Evolutionary conservation across 2,797 vertebrate genomes (phyloP), one percentile per base, ranked within the genome.

Genomic region (Oceanodroma leucorhoa): DNA sequence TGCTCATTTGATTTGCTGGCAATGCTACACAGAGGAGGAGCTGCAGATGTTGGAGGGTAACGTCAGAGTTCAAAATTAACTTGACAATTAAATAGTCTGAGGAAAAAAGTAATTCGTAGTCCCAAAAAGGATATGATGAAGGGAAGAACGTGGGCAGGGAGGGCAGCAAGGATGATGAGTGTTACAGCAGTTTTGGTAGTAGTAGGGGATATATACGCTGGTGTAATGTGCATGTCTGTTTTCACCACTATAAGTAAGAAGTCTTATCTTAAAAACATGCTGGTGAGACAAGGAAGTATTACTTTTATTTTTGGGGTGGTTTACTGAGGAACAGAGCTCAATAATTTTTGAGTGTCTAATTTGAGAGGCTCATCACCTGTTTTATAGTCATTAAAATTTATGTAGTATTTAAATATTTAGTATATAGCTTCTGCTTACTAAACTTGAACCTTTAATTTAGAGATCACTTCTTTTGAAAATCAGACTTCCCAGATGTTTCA

Each of bases 401-500:
- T 45, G 38, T 38, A 77, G 32, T 34, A 60, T 90, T 85, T 87
- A 83, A 93, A 85, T 95, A 85, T 80, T 94, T 83, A 40, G 15
- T 38, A 26, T 38, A 60, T 30, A 62, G 55, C 62, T 84, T 89
- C 75, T 89, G 53, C 75, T 91, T n/a, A 50, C 78, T 91, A 46
- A 93, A 85, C 51, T 87, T 91, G 75, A 67, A 75, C 55, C 72
- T 60, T 73, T 80, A 62, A 80, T 90, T 90, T 83, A 92, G 75
- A 89, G 90, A 87, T 92, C 83, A 80, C 11, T 79, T 55, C 46
- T 92, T 93, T 81, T 89, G 76, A 80, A 93, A 94, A 89, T 78
- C 53, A 78, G 64, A 3, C 38, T 89, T 81, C 61, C 76, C 95
- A 96, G 79, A 75, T 96, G 93, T 93, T 95, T 91, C 76, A 69